Percentiles rank a stretch among this genome's conserved stretches.
Conservation (phyloP, 2,888 invertebrate genomes). For the Sialis fuliginosa region DNA sequence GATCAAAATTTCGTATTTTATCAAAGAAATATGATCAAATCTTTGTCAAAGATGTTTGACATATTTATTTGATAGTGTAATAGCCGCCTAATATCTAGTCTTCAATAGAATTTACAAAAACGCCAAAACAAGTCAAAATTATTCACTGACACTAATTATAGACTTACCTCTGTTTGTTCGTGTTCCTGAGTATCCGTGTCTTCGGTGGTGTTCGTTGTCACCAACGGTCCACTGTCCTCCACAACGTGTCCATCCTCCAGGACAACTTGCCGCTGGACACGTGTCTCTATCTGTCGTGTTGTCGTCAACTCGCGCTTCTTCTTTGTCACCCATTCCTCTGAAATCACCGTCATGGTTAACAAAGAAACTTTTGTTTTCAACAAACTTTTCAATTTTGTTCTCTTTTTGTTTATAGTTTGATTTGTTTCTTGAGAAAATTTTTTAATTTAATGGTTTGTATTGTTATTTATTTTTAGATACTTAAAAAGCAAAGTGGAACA, state of each 20-base stretch:
- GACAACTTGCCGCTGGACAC: slow-evolving; percentile 75
- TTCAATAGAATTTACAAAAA: neutral
- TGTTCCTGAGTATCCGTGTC: slow-evolving; percentile 80
- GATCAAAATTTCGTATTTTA: no score
- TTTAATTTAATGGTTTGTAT: no score
- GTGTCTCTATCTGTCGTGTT: slow-evolving; percentile 77
- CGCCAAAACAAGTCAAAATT: neutral
- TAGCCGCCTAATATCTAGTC: neutral
- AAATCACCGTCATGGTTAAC: slow-evolving; percentile 17
- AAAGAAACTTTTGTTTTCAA: no score
- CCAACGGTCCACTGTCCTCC: slow-evolving; percentile 75
- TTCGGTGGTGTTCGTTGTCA: slow-evolving; percentile 81
- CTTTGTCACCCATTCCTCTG: slow-evolving; percentile 87
- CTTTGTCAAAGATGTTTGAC: no score
- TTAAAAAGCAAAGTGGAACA: no score
- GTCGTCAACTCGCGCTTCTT: slow-evolving; percentile 81
- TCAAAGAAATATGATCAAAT: no score
- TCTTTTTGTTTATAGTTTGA: no score
- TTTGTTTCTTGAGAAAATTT: no score
- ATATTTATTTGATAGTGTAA: neutral
- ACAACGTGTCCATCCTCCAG: slow-evolving; percentile 82
- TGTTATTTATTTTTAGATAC: no score
- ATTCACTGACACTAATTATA: neutral
- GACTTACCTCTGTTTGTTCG: slow-evolving; percentile 61
- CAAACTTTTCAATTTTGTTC: no score